These are phyloP conservation scores for Stomorhina lunata DNA, from an alignment of 2,888 invertebrate species.

Conservation along the genomic window DNA sequence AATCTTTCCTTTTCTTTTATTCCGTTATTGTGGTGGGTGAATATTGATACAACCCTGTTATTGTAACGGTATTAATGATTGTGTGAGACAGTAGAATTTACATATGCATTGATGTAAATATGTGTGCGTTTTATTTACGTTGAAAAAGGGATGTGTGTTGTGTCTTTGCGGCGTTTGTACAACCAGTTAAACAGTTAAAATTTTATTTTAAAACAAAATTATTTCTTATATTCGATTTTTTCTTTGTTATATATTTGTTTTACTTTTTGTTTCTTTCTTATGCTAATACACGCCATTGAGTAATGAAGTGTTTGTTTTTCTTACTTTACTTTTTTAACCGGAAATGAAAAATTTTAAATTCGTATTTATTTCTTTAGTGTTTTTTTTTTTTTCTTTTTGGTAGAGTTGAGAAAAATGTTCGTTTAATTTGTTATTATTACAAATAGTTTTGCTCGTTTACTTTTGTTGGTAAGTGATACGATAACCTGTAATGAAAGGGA, in stretches of 20 bases:
- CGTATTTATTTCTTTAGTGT: conserved; percentile 34
- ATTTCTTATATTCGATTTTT: conserved; percentile 51
- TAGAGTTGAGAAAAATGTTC: not conserved
- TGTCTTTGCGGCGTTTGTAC: conserved; percentile 28
- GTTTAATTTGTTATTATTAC: not conserved
- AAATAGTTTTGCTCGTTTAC: not conserved
- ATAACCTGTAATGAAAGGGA: conserved; percentile 47
- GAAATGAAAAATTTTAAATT: conserved; percentile 58
- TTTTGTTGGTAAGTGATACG: not conserved
- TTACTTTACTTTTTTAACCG: conserved; percentile 29
- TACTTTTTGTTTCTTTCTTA: not conserved
- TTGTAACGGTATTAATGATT: conserved; percentile 19
- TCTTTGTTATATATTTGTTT: not conserved
- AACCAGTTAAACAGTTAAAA: conserved; percentile 54
- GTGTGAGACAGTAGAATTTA: not conserved
- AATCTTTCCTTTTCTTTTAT: not conserved
- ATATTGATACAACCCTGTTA: conserved; percentile 21
- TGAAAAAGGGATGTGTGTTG: too few relatives aligned
- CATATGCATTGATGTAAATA: not conserved
- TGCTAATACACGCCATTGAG: not conserved
- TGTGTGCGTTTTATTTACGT: conserved; percentile 20
- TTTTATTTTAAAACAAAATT: conserved; percentile 30
- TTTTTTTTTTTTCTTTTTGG: not conserved
- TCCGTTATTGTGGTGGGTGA: conserved; percentile 5
- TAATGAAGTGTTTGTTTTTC: not conserved